Base-by-base conservation (phyloP, 2,888 invertebrate genomes). In the Orthosia gothica region DNA sequence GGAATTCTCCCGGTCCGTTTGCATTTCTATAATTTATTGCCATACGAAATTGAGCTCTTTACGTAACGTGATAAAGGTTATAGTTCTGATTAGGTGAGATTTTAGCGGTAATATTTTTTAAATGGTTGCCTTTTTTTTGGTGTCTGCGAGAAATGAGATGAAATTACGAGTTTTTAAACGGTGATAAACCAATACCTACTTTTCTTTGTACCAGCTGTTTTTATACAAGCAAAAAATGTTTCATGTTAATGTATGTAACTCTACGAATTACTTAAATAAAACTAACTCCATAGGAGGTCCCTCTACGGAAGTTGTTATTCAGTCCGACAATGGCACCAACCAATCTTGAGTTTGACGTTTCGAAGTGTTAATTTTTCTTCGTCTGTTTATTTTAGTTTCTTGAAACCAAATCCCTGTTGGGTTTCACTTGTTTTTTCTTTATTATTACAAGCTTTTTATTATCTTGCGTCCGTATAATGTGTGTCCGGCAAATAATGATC, bases 1-100 rank as follows among this genome's bases (percentile, higher is more conserved):
- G 93, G 93, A 92, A 93, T 92, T 88, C 91, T 91, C 89, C 88
- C 85, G 85, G 85, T 87, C 84, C 83, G 85, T 83, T 82, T 75
- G 66, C 78, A 66, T 76, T 73, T 79, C 66, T 73, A 66, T 52
- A 76, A 66, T 63, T 67, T 65, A 15, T 57, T 69, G 76, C 61
- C 61, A 20, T 59, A 32, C 50, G 52, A 82, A 75, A 65, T 63
- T 83, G 58, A 65, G 64, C 81, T 70, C 72, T 86, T 66, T 13
- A 0, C 0, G 0, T 0, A 0, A 16, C 0, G 0, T 0, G 0
- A 0, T 68, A 82, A 76, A 62, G 72, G 11, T 45, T 49, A 70
- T 52, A 70, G 15, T 80, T 62, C 45, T 11, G 50, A 68, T 62
- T 23, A 1, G 45, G 15, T n/a, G 1, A 47, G 5, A 52, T 70